Conservation (phyloP, 2,888 invertebrate genomes). For the Drosophila sordidula region DNA sequence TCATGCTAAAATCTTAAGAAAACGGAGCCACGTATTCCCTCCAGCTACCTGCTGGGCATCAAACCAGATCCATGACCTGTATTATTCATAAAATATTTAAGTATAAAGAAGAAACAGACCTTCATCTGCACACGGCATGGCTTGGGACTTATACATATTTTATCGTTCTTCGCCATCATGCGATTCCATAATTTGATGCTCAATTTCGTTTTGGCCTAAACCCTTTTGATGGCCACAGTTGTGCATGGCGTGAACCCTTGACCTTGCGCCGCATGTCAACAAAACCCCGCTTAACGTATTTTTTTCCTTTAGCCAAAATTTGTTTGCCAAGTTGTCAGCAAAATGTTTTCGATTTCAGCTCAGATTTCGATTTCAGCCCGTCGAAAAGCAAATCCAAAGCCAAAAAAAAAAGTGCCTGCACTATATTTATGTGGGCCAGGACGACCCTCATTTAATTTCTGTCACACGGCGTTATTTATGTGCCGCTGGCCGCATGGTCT, state of each 20-base stretch:
- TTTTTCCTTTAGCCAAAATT: slow-evolving; percentile 54
- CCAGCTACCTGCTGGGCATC: neutral
- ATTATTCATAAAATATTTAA: slow-evolving; percentile 46
- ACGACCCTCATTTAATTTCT: slow-evolving; percentile 77
- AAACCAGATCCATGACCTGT: slow-evolving; percentile 1
- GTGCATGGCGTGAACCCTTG: slow-evolving; percentile 46
- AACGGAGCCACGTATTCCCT: neutral
- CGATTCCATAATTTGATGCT: slow-evolving; percentile 68
- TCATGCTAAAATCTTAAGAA: neutral
- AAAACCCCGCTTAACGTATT: slow-evolving; percentile 35
- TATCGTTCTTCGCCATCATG: slow-evolving; percentile 43
- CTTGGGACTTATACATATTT: slow-evolving; percentile 29
- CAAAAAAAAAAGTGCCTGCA: slow-evolving; percentile 21
- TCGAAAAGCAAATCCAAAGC: neutral
- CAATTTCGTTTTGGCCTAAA: slow-evolving; percentile 46
- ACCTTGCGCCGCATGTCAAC: slow-evolving; percentile 59
- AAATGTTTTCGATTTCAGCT: slow-evolving; percentile 47
- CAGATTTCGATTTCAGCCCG: slow-evolving; percentile 37
- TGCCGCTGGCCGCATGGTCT: slow-evolving; percentile 61
- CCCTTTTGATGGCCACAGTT: slow-evolving; percentile 44
- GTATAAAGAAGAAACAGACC: slow-evolving; percentile 1
- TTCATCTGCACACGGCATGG: slow-evolving; percentile 8
- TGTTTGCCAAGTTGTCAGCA: slow-evolving; percentile 74
- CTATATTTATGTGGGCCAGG: slow-evolving; percentile 57
- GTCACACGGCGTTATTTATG: slow-evolving; percentile 76